Base-by-base conservation (phyloP, 1,140 invertebrate species). In the Papilio helenus region DNA sequence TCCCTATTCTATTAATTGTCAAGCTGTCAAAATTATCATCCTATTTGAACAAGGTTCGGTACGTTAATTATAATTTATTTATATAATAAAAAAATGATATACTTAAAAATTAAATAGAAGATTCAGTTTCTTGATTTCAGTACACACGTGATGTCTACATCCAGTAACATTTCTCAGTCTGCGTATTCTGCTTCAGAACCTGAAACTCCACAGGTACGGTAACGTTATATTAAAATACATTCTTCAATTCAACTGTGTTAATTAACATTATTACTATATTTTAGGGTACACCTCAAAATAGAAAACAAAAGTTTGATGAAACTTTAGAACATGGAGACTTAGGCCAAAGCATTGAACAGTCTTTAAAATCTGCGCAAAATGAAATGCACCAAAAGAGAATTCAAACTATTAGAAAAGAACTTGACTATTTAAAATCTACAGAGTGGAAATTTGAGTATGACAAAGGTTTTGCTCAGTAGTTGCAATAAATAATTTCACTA, bases 371-470 rank as follows among this genome's bases (percentile, higher is more conserved):
- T 87, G 85, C 84, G 18, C 88, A 92, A 49, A 93, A 90, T 74
- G 92, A 93, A 83, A 82, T 90, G 29, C 96, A 97, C 76, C 90
- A 95, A n/a, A 96, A 96, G 87, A 93, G 96, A 77, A 95, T 97
- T 46, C 95, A 96, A 86, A 92, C 94, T 14, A 88, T 97, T 72
- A 93, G 96, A 82, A 97, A 96, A 87, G 96, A 97, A 90, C 89
- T 97, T 49, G 96, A 96, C 74, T 96, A 96, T 85, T 91, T 97
- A 16, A 97, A 96, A 89, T 93, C 94, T 16, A 97, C 96, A 7
- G 96, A 97, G 84, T 97, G 96, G 96, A 96, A 96, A 89, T 97
- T 96, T 94, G 96, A 97, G 78, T 94, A 93, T 79, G 94, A 93
- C 42, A 94, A 91, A 81, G 93, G 93, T 16, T 89, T 91, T 86